Conservation (phyloP, 2,888 invertebrate genomes). For the Spodoptera littoralis region DNA sequence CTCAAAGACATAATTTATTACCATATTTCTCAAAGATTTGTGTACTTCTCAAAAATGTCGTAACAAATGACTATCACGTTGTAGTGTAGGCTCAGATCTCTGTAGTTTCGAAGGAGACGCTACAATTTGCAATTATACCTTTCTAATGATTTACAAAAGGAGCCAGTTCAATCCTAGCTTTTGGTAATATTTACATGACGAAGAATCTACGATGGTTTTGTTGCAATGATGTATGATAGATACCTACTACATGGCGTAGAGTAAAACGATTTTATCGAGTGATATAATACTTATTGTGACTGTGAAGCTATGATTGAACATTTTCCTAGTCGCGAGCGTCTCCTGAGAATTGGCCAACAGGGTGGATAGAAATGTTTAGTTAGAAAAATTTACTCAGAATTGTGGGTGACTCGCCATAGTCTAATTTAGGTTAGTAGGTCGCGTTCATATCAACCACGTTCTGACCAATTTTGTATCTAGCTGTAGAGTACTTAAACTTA, state of each 20-base stretch:
- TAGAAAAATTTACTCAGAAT: constrained; percentile 50
- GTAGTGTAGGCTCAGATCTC: constrained; percentile 23
- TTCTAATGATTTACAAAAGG: not conserved
- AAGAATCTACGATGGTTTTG: too few relatives aligned
- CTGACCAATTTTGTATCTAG: constrained; percentile 60
- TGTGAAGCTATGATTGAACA: constrained; percentile 18
- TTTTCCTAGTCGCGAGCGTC: constrained; percentile 4
- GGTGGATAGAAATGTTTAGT: constrained; percentile 39
- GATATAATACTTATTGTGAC: too few relatives aligned
- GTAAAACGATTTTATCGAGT: too few relatives aligned
- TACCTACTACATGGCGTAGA: too few relatives aligned
- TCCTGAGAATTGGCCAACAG: constrained; percentile 34
- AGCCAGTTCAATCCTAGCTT: constrained; percentile 14
- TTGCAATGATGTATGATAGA: too few relatives aligned
- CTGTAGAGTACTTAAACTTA: constrained; percentile 64
- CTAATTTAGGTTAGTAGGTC: constrained; percentile 57
- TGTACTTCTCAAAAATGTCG: constrained; percentile 7
- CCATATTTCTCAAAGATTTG: not conserved
- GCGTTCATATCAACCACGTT: constrained; percentile 52
- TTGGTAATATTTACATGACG: not conserved
- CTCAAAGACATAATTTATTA: not conserved
- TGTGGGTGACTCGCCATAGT: constrained; percentile 50
- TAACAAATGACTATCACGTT: constrained; percentile 1
- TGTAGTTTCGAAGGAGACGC: constrained; percentile 2
- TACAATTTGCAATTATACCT: not conserved